Evolutionary conservation across 2,888 invertebrate species (phyloP), one percentile per base, ranked within the genome.

Genomic region (Cataglyphis rosenhaueri): DNA sequence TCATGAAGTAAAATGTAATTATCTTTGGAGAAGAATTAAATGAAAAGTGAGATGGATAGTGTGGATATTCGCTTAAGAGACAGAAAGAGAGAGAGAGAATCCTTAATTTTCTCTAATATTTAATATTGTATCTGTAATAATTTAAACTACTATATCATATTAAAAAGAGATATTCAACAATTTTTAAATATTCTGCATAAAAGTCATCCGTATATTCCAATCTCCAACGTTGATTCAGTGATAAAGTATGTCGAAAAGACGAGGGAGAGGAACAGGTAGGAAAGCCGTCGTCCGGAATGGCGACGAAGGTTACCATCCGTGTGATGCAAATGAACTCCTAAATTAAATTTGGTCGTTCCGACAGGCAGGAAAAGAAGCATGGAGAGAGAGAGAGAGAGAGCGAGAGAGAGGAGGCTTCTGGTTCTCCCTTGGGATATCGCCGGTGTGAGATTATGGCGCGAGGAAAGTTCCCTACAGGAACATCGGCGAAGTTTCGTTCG

Each of bases 331-430:
- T 90, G 86, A 89, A 88, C 86, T 85, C 85, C 84, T 87, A 90
- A 89, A 92, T 91, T 88, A 92, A 92, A 91, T 91, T 89, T 87
- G 86, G 78, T 83, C 85, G 44, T 75, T 66, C 59, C 83, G 65
- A 66, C 29, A 12, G 64, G 48, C n/a, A 55, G 29, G 25, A 57
- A 85, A 75, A 81, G 83, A 82, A 75, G 75, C 52, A 41, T n/a
- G 32, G 44, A 29, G 15, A 12, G 15, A 25, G 35, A 12, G 15
- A 25, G 35, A 12, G 32, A 12, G 15, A 25, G 35, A 21, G 21
- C 0, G 0, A 21, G 21, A 21, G 21, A 21, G 21, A 21, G 21
- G 18, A 44, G 59, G 71, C 71, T 44, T 48, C 18, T 41, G 48
- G 48, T 52, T 52, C n/a, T 66, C 86, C 78, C 70, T 18, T 48